Evolutionary conservation across 2,797 vertebrate genomes (phyloP).

Genomic region (Argentina silus): DNA sequence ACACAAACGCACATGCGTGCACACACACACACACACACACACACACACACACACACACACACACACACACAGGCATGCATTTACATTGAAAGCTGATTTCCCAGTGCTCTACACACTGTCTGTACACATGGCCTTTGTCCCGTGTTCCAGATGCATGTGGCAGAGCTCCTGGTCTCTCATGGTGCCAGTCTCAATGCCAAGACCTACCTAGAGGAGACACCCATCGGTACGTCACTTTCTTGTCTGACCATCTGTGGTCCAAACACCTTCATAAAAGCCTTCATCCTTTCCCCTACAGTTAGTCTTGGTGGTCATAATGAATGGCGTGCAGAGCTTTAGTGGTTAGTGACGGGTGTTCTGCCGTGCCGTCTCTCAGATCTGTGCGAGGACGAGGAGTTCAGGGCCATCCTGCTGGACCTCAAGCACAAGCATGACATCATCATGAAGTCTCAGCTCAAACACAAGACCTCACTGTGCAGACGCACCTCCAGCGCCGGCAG

Average conservation of each 20-base stretch:
- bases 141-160: constrained; percentile 89
- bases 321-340: too few species aligned
- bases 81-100: not conserved
- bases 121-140: not conserved
- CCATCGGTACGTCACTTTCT: constrained; percentile 88
- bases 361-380: constrained; percentile 80
- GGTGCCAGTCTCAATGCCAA: constrained; percentile 93
- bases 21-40: constrained; percentile 1
- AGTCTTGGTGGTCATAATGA: too few species aligned
- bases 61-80: not conserved
- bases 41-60: constrained; percentile 7
- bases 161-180: constrained; percentile 92
- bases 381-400: constrained; percentile 97
- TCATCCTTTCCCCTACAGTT: too few species aligned
- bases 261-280: too few species aligned
- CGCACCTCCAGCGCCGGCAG: constrained; percentile 95
- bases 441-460: constrained; percentile 98
- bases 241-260: too few species aligned
- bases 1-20: not conserved
- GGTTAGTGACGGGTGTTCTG: constrained; percentile 17
- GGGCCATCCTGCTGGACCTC: constrained; percentile 90
- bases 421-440: constrained; percentile 99
- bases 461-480: constrained; percentile 94
- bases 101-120: not conserved
- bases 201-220: constrained; percentile 94